Conservation (phyloP, 2,113 vertebrate species). For the Psilopsiagon aymara region DNA sequence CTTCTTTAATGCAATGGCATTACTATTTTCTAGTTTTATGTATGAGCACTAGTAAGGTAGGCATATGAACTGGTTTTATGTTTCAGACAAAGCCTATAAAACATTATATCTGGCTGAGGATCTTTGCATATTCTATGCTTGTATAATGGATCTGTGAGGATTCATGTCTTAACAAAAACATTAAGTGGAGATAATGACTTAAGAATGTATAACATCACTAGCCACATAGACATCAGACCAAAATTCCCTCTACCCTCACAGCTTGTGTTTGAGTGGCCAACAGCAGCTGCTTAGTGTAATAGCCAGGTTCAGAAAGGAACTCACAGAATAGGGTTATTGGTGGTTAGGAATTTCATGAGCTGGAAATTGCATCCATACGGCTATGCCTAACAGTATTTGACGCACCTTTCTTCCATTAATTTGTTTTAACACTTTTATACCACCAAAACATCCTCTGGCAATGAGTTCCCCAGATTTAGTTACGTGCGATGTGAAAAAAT, state of each 20-base stretch:
- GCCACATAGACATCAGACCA: background rate
- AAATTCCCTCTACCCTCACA: background rate
- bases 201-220: background rate
- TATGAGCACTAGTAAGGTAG: background rate
- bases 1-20: background rate
- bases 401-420: conserved; percentile 6
- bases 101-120: background rate
- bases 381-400: background rate
- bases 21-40: background rate
- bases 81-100: background rate
- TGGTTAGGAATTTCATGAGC: background rate
- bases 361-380: background rate
- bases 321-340: background rate
- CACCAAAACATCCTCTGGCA: conserved; percentile 25
- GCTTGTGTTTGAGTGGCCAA: background rate
- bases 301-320: background rate
- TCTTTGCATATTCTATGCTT: background rate
- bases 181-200: background rate
- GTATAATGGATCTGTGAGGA: background rate
- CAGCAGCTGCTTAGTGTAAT: background rate
- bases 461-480: background rate
- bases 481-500: background rate
- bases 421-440: background rate
- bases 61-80: background rate
- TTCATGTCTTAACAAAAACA: background rate